Conservation (phyloP, 2,888 invertebrate species). For the Netelia inedita region DNA sequence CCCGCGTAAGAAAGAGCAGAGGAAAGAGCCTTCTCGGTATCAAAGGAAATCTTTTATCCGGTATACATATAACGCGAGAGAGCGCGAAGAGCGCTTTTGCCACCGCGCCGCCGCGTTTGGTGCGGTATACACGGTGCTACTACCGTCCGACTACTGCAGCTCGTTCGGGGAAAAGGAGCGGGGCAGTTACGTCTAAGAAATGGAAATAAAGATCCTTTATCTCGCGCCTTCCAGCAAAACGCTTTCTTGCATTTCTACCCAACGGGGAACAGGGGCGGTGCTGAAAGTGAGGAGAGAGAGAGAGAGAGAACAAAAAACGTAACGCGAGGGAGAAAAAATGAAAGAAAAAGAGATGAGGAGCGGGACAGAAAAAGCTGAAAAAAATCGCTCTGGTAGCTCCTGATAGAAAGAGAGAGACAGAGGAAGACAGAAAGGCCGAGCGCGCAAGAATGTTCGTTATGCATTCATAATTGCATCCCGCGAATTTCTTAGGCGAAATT, state of each 20-base stretch:
- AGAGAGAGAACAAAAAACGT: constrained; percentile 20
- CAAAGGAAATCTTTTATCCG: constrained; percentile 75
- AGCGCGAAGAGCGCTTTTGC: constrained; percentile 53
- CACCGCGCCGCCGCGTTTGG: constrained; percentile 42
- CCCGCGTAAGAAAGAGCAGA: constrained; percentile 22
- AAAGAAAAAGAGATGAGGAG: constrained; percentile 36
- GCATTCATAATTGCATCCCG: constrained; percentile 58
- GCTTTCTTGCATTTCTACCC: constrained; percentile 67
- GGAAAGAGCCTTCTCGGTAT: constrained; percentile 60
- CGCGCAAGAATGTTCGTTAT: constrained; percentile 40
- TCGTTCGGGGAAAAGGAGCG: constrained; percentile 70
- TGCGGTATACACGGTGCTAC: constrained; percentile 14
- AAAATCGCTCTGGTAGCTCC: constrained; percentile 26
- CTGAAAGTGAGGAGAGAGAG: constrained; percentile 53
- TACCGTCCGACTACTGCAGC: constrained; percentile 32
- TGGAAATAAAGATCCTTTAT: constrained; percentile 76
- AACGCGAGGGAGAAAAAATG: constrained; percentile 40
- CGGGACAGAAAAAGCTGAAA: constrained; percentile 37
- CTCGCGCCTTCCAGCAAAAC: constrained; percentile 71
- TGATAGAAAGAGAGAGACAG: background rate
- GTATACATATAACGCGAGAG: constrained; percentile 45
- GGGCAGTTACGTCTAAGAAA: constrained; percentile 71
- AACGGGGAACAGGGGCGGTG: constrained; percentile 62
- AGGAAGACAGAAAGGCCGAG: constrained; percentile 3
- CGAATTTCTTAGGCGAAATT: constrained; percentile 43